Percentiles rank a stretch among this genome's conserved stretches.
Evolutionary conservation across 2,888 invertebrate species (phyloP).

Genomic region (Boloria selene): DNA sequence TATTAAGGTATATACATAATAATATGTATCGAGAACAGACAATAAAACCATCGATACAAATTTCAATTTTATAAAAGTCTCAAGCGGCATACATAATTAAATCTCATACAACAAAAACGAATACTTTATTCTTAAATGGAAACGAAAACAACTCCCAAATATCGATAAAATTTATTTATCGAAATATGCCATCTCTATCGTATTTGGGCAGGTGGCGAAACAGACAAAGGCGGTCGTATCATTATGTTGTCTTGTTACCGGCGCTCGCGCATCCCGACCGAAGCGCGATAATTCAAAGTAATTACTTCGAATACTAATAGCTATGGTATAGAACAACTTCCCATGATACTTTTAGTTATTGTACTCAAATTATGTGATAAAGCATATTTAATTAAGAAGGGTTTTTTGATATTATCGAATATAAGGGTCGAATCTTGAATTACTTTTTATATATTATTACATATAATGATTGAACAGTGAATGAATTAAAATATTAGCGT

Average conservation of each 20-base stretch:
- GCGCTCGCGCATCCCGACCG: slow-evolving; percentile 68
- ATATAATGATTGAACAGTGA: too few species aligned
- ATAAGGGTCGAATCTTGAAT: not conserved
- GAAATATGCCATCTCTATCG: slow-evolving; percentile 51
- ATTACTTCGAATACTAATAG: slow-evolving; percentile 70
- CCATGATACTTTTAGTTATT: slow-evolving; percentile 29
- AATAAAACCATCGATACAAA: too few species aligned
- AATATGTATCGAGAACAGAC: too few species aligned
- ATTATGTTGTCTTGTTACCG: slow-evolving; percentile 81
- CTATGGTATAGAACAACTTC: slow-evolving; percentile 27
- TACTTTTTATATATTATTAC: not conserved
- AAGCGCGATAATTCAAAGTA: slow-evolving; percentile 72
- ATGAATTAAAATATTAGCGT: too few species aligned
- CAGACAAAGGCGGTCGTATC: slow-evolving; percentile 78
- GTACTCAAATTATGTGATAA: slow-evolving; percentile 16
- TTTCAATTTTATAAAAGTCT: too few species aligned
- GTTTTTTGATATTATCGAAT: not conserved
- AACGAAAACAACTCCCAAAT: not conserved
- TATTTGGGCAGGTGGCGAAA: slow-evolving; percentile 82
- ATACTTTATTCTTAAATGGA: not conserved
- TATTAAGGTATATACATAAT: not conserved
- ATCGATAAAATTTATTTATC: slow-evolving; percentile 37
- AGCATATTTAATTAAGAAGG: slow-evolving; percentile 14
- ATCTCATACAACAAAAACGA: not conserved
- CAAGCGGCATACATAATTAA: too few species aligned